Evolutionary conservation across 2,797 vertebrate genomes (phyloP).

Genomic region (Semaprochilodus insignis): DNA sequence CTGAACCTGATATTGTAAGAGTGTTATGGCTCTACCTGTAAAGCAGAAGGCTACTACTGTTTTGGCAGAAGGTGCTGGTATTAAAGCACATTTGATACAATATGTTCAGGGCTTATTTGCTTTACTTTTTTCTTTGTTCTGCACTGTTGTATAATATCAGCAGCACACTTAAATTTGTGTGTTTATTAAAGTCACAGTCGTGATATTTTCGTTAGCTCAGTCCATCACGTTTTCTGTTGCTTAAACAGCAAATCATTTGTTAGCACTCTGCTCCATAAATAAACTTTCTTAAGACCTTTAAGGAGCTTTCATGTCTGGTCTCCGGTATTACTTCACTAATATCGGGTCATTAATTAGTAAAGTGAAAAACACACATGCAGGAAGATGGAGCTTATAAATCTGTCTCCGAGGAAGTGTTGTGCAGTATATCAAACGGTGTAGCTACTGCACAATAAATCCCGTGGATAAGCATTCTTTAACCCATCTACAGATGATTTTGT

Average conservation of each 20-base stretch:
- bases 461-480: conserved; percentile 45
- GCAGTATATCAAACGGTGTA: conserved; percentile 26
- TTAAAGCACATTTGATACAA: too few relatives aligned
- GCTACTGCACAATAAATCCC: conserved; percentile 43
- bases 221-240: too few relatives aligned
- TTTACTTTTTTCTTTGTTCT: too few relatives aligned
- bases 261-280: not conserved
- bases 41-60: too few relatives aligned
- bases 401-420: conserved; percentile 5
- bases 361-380: conserved; percentile 8
- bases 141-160: too few relatives aligned
- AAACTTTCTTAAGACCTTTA: not conserved
- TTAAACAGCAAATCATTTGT: not conserved
- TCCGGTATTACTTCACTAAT: not conserved
- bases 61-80: too few relatives aligned
- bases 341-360: not conserved
- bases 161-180: too few relatives aligned
- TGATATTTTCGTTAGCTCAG: too few relatives aligned
- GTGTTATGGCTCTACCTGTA: too few relatives aligned
- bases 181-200: too few relatives aligned
- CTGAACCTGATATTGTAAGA: too few relatives aligned
- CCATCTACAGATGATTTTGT: conserved; percentile 58
- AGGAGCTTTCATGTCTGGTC: not conserved
- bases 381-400: conserved; percentile 18
- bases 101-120: too few relatives aligned